These are phyloP conservation scores for Icerya purchasi DNA, from an alignment of 2,888 invertebrate species.

Conservation along the genomic window DNA sequence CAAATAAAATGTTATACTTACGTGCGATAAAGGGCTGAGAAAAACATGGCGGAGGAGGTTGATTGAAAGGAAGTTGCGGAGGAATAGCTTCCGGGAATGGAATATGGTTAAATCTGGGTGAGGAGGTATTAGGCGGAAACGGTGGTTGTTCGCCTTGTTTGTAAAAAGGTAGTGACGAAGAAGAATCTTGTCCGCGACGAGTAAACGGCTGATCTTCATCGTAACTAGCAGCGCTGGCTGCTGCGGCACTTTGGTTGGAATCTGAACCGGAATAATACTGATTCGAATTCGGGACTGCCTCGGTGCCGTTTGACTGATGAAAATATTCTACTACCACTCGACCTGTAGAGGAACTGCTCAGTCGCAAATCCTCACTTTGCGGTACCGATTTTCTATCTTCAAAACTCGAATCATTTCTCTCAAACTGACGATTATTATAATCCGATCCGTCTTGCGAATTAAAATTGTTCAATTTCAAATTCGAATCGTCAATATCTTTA, in stretches of 20 bases:
- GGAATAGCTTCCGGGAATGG: too few species aligned
- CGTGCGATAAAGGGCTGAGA: slow-evolving; percentile 23
- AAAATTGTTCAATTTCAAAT: too few species aligned
- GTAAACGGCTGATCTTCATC: not conserved
- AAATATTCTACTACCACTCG: not conserved
- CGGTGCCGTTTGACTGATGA: not conserved
- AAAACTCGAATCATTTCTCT: too few species aligned
- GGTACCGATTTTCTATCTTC: too few species aligned
- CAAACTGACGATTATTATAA: too few species aligned
- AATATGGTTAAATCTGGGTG: not conserved
- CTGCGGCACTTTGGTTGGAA: not conserved
- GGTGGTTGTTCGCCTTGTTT: not conserved
- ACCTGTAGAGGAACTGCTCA: not conserved
- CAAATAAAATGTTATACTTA: slow-evolving; percentile 13
- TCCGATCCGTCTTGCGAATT: too few species aligned
- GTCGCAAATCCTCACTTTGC: too few species aligned
- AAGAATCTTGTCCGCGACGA: not conserved
- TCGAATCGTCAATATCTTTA: not conserved
- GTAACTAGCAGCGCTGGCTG: not conserved
- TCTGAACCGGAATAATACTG: not conserved
- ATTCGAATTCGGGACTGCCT: not conserved
- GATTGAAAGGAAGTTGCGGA: slow-evolving; percentile 28
- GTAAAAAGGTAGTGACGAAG: not conserved
- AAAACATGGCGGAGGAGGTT: slow-evolving; percentile 37
- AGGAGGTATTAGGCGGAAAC: not conserved